Evolutionary conservation across 1,140 invertebrate species (phyloP), one percentile per base, ranked within the genome.

Genomic region (Stegodyphus mimosarum): DNA sequence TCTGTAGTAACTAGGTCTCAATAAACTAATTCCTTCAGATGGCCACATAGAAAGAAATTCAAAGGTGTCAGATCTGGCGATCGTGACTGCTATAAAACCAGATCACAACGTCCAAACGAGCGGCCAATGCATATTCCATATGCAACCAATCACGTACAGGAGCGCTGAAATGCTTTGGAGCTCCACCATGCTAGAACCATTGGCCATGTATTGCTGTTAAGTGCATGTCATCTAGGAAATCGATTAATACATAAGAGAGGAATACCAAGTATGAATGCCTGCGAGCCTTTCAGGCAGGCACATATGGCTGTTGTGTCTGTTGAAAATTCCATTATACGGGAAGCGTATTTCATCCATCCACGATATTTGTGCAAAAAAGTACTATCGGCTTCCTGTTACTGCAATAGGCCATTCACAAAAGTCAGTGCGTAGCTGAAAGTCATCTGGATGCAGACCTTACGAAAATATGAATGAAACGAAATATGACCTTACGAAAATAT

Each of bases 11-110:
- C 15, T 67, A n/a, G 18, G 2, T n/a, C 18, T 67, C 18, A 6
- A 67, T 3, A 33, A 3, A 33, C 6, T 6, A 67, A 67, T 67
- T n/a, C 66, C 77, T 80, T 80, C 49, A n/a, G 55, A 71, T 80
- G 77, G 7, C 89, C 89, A 90, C 89, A 90, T 76, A 90, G 87
- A 88, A 90, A 90, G 88, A 90, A 91, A 88, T 91, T 15, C 90
- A 89, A 84, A 64, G 89, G 88, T 73, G 89, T 90, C 75, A 91
- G 87, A 86, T 91, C 91, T 3, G 90, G 90, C 11, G 88, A 90
- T 74, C 89, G 80, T 70, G 90, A 86, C 81, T 89, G 90, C 90
- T 90, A 91, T 33, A 18, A n/a, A 9, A 69, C 66, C 2, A 17
- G 66, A 9, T 0, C 17, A 5, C 33, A 9, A 69, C 66, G 9